Base-by-base conservation (phyloP, 2,888 invertebrate genomes). In the Pheosia gnoma region DNA sequence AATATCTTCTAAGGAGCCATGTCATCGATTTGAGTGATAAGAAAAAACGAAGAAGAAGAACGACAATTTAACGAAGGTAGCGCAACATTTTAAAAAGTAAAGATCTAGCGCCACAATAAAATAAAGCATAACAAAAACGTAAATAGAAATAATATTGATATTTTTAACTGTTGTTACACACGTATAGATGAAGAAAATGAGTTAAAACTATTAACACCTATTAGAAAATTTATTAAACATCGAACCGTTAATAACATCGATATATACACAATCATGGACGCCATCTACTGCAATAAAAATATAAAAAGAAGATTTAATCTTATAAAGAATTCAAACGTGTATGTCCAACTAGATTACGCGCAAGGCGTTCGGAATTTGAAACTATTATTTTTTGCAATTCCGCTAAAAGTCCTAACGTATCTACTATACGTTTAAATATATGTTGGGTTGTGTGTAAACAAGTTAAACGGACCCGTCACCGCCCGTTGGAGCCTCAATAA, bases 401-500 rank as follows among this genome's bases (percentile, higher is more conserved):
- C 3, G 11, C 56, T 51, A 61, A 68, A 65, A 39, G 47, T 65
- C 53, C 52, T 52, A 59, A 43, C 41, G 45, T 60, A 63, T 11
- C 36, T 62, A 55, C 25, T 25, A 57, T 37, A 25, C 25, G 25
- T 59, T 53, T 55, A 61, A 63, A 25, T 25, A 25, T 66, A 57
- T 61, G 52, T 25, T 13, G 59, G 56, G 60, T 65, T 67, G 57
- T 66, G 64, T 67, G 88, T 89, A 89, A 90, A 89, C 89, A 92
- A 88, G 89, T 90, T 86, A 87, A 87, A 80, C 81, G 69, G 75
- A 72, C 67, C 68, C 65, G 72, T 69, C 70, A 76, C 72, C 78
- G 80, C 77, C 83, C 77, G 80, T 77, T 81, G 82, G 80, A 79
- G 80, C 86, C 84, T 89, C 89, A 92, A 91, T 92, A 92, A 91